A percentile compares a stretch with the other conserved stretches of the same genome.
These are phyloP conservation scores for Caenorhabditis sp. DNA, from an alignment of 2,888 invertebrate genomes.

Conservation along the genomic window DNA sequence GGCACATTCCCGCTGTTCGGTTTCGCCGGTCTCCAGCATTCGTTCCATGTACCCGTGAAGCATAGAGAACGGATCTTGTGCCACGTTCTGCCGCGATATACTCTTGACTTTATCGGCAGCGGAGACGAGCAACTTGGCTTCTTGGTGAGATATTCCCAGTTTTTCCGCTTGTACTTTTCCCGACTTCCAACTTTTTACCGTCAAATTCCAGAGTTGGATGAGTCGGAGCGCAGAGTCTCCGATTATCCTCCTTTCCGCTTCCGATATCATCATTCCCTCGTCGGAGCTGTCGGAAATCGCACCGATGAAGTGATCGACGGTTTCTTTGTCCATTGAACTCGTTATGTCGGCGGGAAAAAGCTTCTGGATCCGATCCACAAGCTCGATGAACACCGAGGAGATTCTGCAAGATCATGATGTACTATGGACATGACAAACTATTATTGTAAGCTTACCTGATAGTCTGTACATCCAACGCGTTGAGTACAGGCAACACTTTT, in stretches of 20 bases:
- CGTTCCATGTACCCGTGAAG: conserved; percentile 66
- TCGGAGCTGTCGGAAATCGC: conserved; percentile 58
- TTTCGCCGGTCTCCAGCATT: conserved; percentile 50
- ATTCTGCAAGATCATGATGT: too few relatives aligned
- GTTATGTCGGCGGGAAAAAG: conserved; percentile 41
- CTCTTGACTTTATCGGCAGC: conserved; percentile 65
- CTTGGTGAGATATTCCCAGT: conserved; percentile 52
- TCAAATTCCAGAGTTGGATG: conserved; percentile 60
- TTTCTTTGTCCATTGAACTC: conserved; percentile 13
- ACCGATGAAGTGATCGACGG: conserved; percentile 52
- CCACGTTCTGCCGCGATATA: conserved; percentile 65
- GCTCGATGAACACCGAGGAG: conserved; percentile 62
- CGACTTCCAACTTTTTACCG: conserved; percentile 62
- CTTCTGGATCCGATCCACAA: conserved; percentile 55
- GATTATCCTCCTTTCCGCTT: conserved; percentile 45
- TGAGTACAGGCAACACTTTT: conserved; percentile 57
- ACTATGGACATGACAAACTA: too few relatives aligned
- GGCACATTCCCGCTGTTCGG: conserved; percentile 53
- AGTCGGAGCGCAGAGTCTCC: conserved; percentile 2
- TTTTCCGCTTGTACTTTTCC: conserved; percentile 50
- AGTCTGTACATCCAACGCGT: conserved; percentile 66
- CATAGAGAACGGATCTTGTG: conserved; percentile 63
- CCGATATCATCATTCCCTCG: conserved; percentile 48
- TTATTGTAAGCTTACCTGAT: too few relatives aligned
- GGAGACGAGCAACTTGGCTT: conserved; percentile 55